Evolutionary conservation across 2,888 invertebrate genomes (phyloP).

Genomic region (Drosophila imparisetae): DNA sequence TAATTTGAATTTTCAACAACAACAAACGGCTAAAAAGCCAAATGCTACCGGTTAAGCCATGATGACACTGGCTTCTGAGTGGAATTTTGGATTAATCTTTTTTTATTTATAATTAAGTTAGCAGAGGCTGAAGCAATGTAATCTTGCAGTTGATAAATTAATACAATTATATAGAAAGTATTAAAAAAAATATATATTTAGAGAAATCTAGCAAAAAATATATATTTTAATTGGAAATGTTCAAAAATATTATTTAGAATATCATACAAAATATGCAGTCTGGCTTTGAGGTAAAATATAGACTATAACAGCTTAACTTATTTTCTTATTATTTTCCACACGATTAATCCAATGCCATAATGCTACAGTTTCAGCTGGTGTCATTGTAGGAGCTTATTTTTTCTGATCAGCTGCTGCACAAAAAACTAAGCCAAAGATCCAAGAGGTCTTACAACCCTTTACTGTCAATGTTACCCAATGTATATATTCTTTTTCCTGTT

Average conservation of each 20-base stretch:
- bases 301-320: not conserved
- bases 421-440: conserved; percentile 57
- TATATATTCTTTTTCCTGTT: not conserved
- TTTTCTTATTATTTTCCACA: no score
- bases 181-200: not conserved
- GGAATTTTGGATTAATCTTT: conserved; percentile 17
- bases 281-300: not conserved
- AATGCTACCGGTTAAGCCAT: not conserved
- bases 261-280: not conserved
- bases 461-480: conserved; percentile 46
- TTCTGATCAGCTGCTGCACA: conserved; percentile 58
- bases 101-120: not conserved
- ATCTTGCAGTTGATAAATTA: not conserved
- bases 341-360: conserved; percentile 1
- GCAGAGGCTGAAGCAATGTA: not conserved
- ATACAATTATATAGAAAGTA: not conserved
- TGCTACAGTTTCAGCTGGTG: conserved; percentile 11
- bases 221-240: not conserved
- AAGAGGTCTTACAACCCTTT: conserved; percentile 68
- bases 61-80: conserved; percentile 24
- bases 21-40: conserved; percentile 20
- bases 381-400: conserved; percentile 35
- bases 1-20: conserved; percentile 70
- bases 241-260: not conserved
- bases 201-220: not conserved